A percentile compares a stretch with the other conserved stretches of the same genome.
phyloP scores from a whole-genome alignment of 2,888 invertebrate genomes.

The Drepanosiphum platanoidis region DNA sequence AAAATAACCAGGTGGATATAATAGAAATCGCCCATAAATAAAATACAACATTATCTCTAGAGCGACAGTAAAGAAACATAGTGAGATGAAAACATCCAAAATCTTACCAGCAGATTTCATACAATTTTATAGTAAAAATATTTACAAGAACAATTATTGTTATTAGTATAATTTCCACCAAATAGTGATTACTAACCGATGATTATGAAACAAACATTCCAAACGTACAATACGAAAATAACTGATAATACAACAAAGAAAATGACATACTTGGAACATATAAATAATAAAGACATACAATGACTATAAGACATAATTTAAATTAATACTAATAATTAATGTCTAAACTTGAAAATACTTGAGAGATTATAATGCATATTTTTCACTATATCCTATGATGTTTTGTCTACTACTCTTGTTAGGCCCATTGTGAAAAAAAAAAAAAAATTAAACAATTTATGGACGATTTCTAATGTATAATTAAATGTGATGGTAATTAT shows the following conservation, averaged over 20 bases:
- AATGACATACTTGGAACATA: constrained; percentile 32
- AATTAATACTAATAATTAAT: constrained; percentile 19
- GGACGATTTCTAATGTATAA: constrained; percentile 43
- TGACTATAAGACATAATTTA: constrained; percentile 40
- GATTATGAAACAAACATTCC: background rate
- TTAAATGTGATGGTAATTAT: constrained; percentile 59
- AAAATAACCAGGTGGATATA: constrained; percentile 42
- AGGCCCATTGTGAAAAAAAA: constrained; percentile 20
- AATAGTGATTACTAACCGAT: constrained; percentile 1
- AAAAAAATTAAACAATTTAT: constrained; percentile 24
- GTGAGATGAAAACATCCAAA: background rate
- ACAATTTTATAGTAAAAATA: constrained; percentile 25
- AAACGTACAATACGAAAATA: constrained; percentile 21
- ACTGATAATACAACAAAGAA: background rate
- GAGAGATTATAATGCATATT: background rate
- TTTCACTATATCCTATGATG: background rate
- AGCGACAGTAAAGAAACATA: constrained; percentile 3
- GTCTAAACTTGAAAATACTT: background rate
- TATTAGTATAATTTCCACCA: background rate
- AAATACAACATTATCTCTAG: constrained; percentile 20
- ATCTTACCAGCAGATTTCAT: background rate
- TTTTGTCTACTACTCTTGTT: constrained; percentile 11
- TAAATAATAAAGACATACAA: constrained; percentile 19
- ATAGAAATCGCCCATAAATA: constrained; percentile 56
- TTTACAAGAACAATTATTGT: constrained; percentile 30